Evolutionary conservation across 1,140 invertebrate genomes (phyloP).

Genomic region (Trigoniulus corallinus): DNA sequence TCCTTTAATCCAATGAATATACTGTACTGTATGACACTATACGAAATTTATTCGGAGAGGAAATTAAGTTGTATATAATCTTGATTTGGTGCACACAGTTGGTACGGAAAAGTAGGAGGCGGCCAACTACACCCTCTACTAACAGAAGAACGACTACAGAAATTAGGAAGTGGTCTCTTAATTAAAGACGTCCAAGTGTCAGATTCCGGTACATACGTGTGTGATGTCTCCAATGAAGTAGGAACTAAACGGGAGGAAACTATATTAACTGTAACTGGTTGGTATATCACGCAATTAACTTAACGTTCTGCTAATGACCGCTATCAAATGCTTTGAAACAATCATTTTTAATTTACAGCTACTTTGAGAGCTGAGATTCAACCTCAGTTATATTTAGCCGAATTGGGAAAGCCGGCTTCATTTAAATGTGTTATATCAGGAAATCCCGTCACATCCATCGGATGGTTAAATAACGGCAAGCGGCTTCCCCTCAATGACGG

Average conservation of each 20-base stretch:
- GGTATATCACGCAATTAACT: not conserved
- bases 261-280: slow-evolving; percentile 6
- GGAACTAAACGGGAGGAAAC: slow-evolving; percentile 6
- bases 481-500: slow-evolving; percentile 28
- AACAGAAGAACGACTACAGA: slow-evolving; percentile 5
- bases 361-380: slow-evolving; percentile 18
- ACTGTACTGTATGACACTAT: not conserved
- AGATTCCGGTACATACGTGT: slow-evolving; percentile 7
- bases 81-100: too few relatives aligned
- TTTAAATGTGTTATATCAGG: slow-evolving; percentile 72
- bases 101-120: slow-evolving; percentile 6
- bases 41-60: not conserved
- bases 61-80: too few relatives aligned
- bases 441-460: slow-evolving; percentile 56
- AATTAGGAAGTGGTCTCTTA: slow-evolving; percentile 1
- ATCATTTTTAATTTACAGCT: slow-evolving; percentile 8
- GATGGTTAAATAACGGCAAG: slow-evolving; percentile 69
- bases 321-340: not conserved
- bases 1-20: not conserved
- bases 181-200: slow-evolving; percentile 3
- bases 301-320: not conserved
- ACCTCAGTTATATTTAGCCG: slow-evolving; percentile 36
- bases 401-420: slow-evolving; percentile 57
- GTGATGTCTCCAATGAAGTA: slow-evolving; percentile 7
- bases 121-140: slow-evolving; percentile 7